phyloP scores from a whole-genome alignment of 2,113 vertebrate species.

The Hemichromis elongatus region DNA sequence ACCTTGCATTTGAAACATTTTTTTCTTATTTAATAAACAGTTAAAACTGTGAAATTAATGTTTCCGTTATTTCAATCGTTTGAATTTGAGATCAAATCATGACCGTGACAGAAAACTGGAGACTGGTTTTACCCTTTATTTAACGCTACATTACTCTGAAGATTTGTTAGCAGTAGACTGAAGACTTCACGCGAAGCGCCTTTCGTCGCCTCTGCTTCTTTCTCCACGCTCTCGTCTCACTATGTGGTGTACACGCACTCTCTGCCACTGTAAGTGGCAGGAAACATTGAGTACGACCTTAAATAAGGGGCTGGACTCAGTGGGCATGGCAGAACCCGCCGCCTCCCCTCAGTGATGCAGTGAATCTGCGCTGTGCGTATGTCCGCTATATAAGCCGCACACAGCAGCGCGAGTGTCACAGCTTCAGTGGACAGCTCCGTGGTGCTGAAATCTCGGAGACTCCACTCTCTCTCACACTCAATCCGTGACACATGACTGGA shows the following conservation, averaged over 20 bases:
- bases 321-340: constrained; percentile 22
- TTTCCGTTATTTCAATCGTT: not conserved
- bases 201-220: not conserved
- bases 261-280: not conserved
- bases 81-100: not conserved
- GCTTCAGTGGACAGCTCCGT: constrained; percentile 64
- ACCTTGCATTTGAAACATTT: not conserved
- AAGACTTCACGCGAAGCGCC: not conserved
- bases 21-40: not conserved
- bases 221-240: not conserved
- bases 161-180: not conserved
- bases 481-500: not conserved
- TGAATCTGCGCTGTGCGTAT: constrained; percentile 40
- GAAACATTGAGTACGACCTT: constrained; percentile 57
- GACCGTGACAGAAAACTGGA: not conserved
- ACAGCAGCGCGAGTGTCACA: constrained; percentile 24
- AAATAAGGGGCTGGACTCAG: constrained; percentile 59
- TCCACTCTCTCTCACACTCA: not conserved
- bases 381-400: constrained; percentile 68
- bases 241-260: not conserved
- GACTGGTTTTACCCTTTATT: not conserved
- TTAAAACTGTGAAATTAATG: not conserved
- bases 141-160: fast-evolving
- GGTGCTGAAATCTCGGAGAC: constrained; percentile 46
- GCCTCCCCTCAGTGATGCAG: constrained; percentile 58